These are phyloP conservation scores for Lycopodina hypogea DNA, from an alignment of 37 sponge, comb jelly and placozoan genomes.

Conservation along the genomic window DNA sequence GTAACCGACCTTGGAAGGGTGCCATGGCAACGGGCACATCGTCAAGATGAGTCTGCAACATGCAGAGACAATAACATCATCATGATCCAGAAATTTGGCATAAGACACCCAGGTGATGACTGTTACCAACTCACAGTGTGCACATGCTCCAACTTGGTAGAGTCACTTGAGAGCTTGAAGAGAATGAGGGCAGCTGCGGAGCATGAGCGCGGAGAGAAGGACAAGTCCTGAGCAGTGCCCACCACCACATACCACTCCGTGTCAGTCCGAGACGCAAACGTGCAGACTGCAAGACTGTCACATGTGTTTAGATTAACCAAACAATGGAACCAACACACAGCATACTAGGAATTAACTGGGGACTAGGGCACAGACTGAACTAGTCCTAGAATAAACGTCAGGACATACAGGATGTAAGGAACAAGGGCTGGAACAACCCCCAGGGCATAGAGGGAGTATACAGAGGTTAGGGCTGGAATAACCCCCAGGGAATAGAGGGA, in stretches of 20 bases:
- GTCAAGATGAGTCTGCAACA: conserved; percentile 81
- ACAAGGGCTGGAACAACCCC: not conserved
- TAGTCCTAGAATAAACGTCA: too few species aligned
- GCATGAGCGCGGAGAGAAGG: conserved; percentile 65
- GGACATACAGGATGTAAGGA: not conserved
- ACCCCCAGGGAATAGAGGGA: too few species aligned
- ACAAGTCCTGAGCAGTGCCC: conserved; percentile 78
- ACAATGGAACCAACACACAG: not conserved
- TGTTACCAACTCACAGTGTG: conserved; percentile 70
- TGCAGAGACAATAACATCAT: not conserved
- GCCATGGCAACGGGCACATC: conserved; percentile 88
- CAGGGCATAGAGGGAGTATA: too few species aligned
- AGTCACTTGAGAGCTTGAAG: conserved; percentile 78
- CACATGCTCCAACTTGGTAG: conserved; percentile 77
- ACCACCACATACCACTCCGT: conserved; percentile 88
- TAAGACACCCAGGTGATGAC: not conserved
- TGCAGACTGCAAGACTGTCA: conserved; percentile 77
- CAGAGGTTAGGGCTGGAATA: too few species aligned
- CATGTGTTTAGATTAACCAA: not conserved
- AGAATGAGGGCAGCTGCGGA: conserved; percentile 80
- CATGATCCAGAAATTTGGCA: not conserved
- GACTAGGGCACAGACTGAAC: not conserved
- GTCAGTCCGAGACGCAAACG: conserved; percentile 75
- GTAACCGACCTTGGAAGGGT: conserved; percentile 89
- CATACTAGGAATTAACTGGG: not conserved